Evolutionary conservation across 2,888 invertebrate genomes (phyloP), one percentile per base, ranked within the genome.

Genomic region (Atherix ibis): DNA sequence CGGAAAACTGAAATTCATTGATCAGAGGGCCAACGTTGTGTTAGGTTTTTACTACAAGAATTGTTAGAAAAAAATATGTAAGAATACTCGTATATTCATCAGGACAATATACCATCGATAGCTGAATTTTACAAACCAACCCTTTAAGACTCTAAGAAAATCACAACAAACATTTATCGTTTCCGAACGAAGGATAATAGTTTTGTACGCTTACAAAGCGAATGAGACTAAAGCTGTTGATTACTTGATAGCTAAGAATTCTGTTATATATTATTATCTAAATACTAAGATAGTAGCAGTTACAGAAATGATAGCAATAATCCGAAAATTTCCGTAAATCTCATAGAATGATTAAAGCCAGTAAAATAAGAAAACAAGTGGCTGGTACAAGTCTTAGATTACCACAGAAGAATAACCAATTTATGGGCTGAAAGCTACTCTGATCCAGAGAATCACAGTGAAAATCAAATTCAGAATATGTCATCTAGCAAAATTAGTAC

Each of bases 211-310:
- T 58, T 92, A 12, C 78, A 79, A 50, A 88, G 87, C 40, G 80
- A 79, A 51, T 87, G 87, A 76, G 91, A 92, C 91, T 2, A 88
- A 88, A 61, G 92, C 92, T 51, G 76, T 88, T 40, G 92, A 94
- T 52, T 87, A 81, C 53, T 68, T 92, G 42, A 79, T 89, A 44
- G 81, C 88, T 0, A 85, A 83, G 56, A 89, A 91, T 62, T 77
- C 75, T 1, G 68, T 84, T 30, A 68, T 85, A 38, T 63, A 73
- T 68, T 79, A 53, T n/a, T n/a, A 25, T 18, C 4, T 17, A 5
- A 8, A 10, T 8, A 31, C 12, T 29, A 29, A 35, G 68, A 68
- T 44, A 66, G 62, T 42, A 65, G 58, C 34, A 63, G 61, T 3
- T 56, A 51, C 31, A 56, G 61, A 40, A 45, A 58, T 13, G 66